Evolutionary conservation across 2,113 vertebrate genomes (phyloP).

Genomic region (Mirounga angustirostris): DNA sequence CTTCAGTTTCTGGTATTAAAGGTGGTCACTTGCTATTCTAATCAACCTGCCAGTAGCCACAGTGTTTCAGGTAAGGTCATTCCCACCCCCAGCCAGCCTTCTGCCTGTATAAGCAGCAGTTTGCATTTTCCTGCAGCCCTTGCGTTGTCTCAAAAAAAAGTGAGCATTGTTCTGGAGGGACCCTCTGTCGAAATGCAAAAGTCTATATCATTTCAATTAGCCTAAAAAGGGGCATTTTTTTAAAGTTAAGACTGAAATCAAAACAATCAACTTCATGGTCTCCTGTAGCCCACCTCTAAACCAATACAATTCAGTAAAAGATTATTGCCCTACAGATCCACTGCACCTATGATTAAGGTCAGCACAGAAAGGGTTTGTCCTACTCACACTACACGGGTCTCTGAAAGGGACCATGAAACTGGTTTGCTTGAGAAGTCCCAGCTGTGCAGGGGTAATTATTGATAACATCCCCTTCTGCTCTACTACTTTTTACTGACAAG

Average conservation of each 20-base stretch:
- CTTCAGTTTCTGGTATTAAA: background rate
- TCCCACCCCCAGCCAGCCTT: background rate
- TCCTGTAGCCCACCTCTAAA: background rate
- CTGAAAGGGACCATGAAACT: background rate
- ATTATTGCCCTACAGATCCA: background rate
- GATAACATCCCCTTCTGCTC: accelerated
- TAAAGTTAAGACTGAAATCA: background rate
- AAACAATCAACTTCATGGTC: background rate
- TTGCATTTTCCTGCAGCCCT: background rate
- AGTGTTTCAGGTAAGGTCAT: background rate
- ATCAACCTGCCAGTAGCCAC: background rate
- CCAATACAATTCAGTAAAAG: background rate
- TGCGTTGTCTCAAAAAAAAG: background rate
- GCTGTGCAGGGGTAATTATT: background rate
- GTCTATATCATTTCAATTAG: background rate
- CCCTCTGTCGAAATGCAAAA: background rate
- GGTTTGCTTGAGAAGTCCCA: background rate
- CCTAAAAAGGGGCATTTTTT: background rate
- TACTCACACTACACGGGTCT: background rate
- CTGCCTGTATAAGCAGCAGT: background rate
- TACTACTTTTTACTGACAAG: background rate
- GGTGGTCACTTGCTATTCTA: background rate
- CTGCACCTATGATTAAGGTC: background rate
- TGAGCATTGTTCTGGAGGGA: background rate
- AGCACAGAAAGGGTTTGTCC: background rate